Evolutionary conservation across 2,888 invertebrate species (phyloP), one percentile per base, ranked within the genome.

Genomic region (Volucella bombylans): DNA sequence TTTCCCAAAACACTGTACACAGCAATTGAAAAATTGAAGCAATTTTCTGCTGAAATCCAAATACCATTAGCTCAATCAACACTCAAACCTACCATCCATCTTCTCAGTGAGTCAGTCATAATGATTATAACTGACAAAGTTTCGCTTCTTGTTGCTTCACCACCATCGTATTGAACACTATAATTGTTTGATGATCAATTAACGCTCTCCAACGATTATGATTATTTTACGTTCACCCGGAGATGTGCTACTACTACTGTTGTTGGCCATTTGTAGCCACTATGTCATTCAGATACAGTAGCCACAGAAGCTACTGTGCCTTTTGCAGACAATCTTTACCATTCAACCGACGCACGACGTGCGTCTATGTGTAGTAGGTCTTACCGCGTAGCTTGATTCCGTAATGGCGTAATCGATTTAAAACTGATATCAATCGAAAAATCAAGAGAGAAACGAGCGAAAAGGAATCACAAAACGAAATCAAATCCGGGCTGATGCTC

Each of bases 351-450:
- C 38, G 47, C 47, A n/a, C 15, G 23, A 11, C 38, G 47, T 62
- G 23, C 39, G 8, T 14, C 50, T 11, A 49, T 49, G 6, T n/a
- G 49, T 14, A 2, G 8, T 9, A 15, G 15, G 38, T 38, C 31
- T 8, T 31, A n/a, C 1, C 39, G 65, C 62, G 18, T 49, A 52
- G 9, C 62, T 76, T 39, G 59, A 80, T 82, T 82, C 82, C 77
- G 67, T 82, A 77, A 81, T 81, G 77, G 65, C 77, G 67, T 82
- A 77, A 81, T 81, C 81, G 65, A 81, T 81, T 81, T 81, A 52
- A 65, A 81, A 82, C 69, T 77, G 71, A 82, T 76, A 69, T 54
- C 41, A 72, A 77, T 80, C 65, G 43, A 71, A 68, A n/a, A 54
- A 59, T 23, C 45, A 49, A 76, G 52, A 50, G 52, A 50, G n/a